Conservation (phyloP, 2,888 invertebrate species). For the Sericinus montela region DNA sequence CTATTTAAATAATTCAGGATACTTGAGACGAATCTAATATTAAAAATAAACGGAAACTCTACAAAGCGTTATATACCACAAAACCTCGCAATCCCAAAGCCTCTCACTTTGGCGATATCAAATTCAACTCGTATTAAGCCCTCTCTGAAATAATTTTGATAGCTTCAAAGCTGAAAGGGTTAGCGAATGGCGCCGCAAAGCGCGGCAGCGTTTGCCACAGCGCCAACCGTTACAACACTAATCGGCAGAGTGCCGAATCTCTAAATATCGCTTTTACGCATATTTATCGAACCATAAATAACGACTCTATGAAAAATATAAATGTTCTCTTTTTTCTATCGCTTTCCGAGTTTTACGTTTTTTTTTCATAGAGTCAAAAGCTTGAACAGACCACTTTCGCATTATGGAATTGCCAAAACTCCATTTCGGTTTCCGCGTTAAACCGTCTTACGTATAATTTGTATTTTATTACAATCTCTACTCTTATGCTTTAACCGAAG, state of each 20-base stretch:
- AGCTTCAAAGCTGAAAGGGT: conserved; percentile 72
- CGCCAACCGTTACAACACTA: conserved; percentile 55
- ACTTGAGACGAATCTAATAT: conserved; percentile 11
- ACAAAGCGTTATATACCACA: conserved; percentile 36
- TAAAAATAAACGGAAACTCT: conserved; percentile 28
- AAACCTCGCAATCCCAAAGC: conserved; percentile 39
- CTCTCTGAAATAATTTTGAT: conserved; percentile 67
- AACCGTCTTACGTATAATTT: conserved; percentile 36
- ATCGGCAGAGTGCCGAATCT: conserved; percentile 74
- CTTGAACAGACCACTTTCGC: conserved; percentile 79
- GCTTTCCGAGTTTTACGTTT: conserved; percentile 73
- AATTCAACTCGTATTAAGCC: conserved; percentile 44
- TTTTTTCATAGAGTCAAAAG: conserved; percentile 78
- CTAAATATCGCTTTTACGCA: conserved; percentile 76
- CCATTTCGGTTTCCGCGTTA: conserved; percentile 48
- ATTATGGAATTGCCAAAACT: conserved; percentile 80
- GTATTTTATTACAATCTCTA: conserved; percentile 26
- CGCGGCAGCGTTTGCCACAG: conserved; percentile 45
- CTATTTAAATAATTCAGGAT: neutral
- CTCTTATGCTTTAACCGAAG: conserved; percentile 27
- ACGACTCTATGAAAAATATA: conserved; percentile 78
- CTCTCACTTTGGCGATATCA: conserved; percentile 33
- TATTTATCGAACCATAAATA: conserved; percentile 74
- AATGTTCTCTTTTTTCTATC: conserved; percentile 76
- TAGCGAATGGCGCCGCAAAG: conserved; percentile 45